Conservation (phyloP, 2,113 vertebrate genomes). For the Telmatochromis bifrenatus region DNA sequence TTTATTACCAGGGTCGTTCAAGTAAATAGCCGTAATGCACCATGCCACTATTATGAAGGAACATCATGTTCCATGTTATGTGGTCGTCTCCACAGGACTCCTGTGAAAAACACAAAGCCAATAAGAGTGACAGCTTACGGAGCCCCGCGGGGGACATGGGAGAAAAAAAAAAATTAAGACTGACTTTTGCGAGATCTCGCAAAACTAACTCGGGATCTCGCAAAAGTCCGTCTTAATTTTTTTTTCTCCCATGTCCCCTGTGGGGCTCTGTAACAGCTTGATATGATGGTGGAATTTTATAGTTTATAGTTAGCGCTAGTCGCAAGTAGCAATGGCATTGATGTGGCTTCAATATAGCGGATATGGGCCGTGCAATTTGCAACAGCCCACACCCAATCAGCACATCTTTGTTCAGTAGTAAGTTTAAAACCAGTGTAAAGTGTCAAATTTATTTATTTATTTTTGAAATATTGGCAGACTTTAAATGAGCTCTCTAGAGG, state of each 20-base stretch:
- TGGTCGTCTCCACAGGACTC: background rate
- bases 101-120: background rate
- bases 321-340: background rate
- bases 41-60: background rate
- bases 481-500: slow-evolving; percentile 14
- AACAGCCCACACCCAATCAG: background rate
- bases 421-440: background rate
- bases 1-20: background rate
- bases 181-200: background rate
- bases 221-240: background rate
- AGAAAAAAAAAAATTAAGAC: background rate
- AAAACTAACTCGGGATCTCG: background rate
- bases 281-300: background rate
- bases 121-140: background rate
- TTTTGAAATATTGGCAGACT: background rate
- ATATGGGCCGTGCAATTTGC: background rate
- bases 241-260: background rate
- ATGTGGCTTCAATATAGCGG: background rate
- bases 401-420: background rate
- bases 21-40: background rate
- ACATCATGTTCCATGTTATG: background rate
- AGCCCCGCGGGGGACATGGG: background rate
- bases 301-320: background rate
- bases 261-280: background rate
- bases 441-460: background rate